Base-by-base conservation (phyloP, 2,113 vertebrate genomes). In the Clarias magur region DNA sequence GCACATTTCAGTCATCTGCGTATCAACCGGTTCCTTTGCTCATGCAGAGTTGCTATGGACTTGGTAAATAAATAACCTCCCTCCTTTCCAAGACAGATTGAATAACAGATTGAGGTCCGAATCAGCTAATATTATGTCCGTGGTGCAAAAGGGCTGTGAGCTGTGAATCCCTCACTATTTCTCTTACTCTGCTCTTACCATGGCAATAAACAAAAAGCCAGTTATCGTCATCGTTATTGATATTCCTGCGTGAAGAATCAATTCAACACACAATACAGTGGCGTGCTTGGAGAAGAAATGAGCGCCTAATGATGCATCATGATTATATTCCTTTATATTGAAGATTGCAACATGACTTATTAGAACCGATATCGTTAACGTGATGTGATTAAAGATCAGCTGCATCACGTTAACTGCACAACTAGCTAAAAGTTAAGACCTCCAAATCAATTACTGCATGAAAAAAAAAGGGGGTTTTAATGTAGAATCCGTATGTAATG, bases 341-440 rank as follows among this genome's bases (percentile, higher is more conserved):
- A 59, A 80, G 78, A 80, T 80, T 80, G 21, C 4, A 30, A 21
- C n/a, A 59, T 80, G 78, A 80, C 27, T 80, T 80, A 80, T 80
- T 80, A 59, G 60, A 30, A 56, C 7, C 27, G 53, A 57, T 48
- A 48, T 5, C 15, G 56, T 19, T 59, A 60, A 80, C 10, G 17
- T 12, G 78, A 34, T 1, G 34, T 42, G 70, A 73, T 73, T 73
- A 73, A 73, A 42, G 34, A 38, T 23, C 38, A 4, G 70, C 70
- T 12, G 70, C 70, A 12, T 73, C 21, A 38, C 0, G 2, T 80
- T 59, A 60, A 59, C 78, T 12, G 10, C n/a, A 23, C 16, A 21
- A n/a, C 7, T 72, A 16, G 13, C 15, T 9, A 17, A 80, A 21
- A 10, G 60, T 34, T 23, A 6, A 59, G 34, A 80, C 56, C 78